Base-by-base conservation (phyloP, 2,113 vertebrate genomes). In the Brienomyrus longianalis region DNA sequence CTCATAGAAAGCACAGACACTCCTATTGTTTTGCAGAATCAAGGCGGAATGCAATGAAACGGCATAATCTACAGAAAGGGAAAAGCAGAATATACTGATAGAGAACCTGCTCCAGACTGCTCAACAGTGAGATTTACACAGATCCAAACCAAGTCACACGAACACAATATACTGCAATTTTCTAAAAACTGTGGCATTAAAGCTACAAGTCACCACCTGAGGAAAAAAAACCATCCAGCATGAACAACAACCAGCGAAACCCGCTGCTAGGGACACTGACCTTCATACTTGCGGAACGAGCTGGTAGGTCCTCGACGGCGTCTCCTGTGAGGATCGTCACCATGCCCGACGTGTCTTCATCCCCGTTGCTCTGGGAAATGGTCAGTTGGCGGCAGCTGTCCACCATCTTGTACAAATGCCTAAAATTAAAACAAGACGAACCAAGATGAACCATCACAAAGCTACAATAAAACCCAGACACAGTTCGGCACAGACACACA, bases 351-450 rank as follows among this genome's bases (percentile, higher is more conserved):
- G 97, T 97, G 91, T 99, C 98, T 0, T 99, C 98, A 21, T 99
- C 98, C 0, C 97, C 97, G 0, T 94, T 95, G n/a, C 96, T 97
- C 91, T 99, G 98, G 88, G 98, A 97, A 90, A 99, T 94, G 0
- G 97, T 99, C 89, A 99, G 92, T 89, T 99, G 98, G 43, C 97
- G 98, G 92, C 98, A 99, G 90, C 98, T 99, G 95, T 99, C 98
- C 95, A 99, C 95, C 90, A 99, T 98, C 93, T 99, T 99, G 91
- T 98, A 98, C 87, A 99, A 96, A 11, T 98, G 97, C 98, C 98
- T 99, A 83, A 19, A 83, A 83, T n/a, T 35, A n/a, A 23, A 3
- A 87, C 35, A 66, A 9, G 39, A 62, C 0, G 35, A 90, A 66
- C 27, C 35, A 66, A 9, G 39, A 83, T 0, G 35, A 90, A 66